phyloP scores from a whole-genome alignment of 2,888 invertebrate species.

The Ceramica pisi region DNA sequence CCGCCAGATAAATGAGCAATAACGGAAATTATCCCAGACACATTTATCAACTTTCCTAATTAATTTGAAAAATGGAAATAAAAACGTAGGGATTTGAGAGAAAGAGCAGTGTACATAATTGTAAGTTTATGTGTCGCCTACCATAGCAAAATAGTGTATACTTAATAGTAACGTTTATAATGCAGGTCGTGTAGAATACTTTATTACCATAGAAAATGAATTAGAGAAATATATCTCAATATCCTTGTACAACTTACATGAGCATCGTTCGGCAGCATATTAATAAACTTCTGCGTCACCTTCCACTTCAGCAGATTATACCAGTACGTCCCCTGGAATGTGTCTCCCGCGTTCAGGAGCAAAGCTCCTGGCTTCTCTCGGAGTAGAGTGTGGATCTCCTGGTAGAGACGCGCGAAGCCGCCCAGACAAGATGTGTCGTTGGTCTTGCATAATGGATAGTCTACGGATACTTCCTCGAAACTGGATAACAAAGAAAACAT shows the following conservation, averaged over 20 bases:
- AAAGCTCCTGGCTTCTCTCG: constrained; percentile 90
- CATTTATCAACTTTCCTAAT: too few species aligned
- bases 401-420: constrained; percentile 92
- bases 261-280: constrained; percentile 94
- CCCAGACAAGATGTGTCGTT: constrained; percentile 91
- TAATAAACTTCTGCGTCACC: constrained; percentile 94
- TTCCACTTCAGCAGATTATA: constrained; percentile 94
- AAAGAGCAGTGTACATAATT: too few species aligned
- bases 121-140: too few species aligned
- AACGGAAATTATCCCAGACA: too few species aligned
- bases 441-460: constrained; percentile 89
- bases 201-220: neutral
- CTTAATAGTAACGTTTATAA: too few species aligned
- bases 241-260: constrained; percentile 90
- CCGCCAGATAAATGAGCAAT: too few species aligned
- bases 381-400: constrained; percentile 88
- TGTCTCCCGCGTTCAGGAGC: constrained; percentile 95
- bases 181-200: neutral
- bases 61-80: too few species aligned
- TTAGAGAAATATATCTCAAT: neutral
- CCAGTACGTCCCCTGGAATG: constrained; percentile 96
- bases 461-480: constrained; percentile 91
- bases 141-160: too few species aligned
- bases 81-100: too few species aligned
- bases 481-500: constrained; percentile 74